Base-by-base conservation (phyloP, 53 echinoderm and acorn worm genomes). In the Glandiceps talaboti region DNA sequence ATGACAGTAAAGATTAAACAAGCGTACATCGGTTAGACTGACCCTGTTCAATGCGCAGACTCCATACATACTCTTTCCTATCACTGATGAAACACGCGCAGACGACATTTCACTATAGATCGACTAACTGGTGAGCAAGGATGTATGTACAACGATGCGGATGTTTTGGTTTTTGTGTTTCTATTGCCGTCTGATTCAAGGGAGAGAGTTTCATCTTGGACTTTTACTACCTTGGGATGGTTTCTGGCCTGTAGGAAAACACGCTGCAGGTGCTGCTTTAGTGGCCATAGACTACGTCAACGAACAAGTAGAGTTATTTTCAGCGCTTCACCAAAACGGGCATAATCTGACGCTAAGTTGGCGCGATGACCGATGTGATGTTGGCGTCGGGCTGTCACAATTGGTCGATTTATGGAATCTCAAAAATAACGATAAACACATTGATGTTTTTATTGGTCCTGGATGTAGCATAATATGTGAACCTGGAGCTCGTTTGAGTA, bases 171-270 rank as follows among this genome's bases (percentile, higher is more conserved):
- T 45, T 6, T 20, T 45, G 64, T 45, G 64, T 45, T 45, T 45
- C 20, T 45, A 20, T 45, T 45, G 6, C 64, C 64, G 64, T 12
- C 64, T 45, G 64, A 45, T 20, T 6, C 6, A 12, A 12, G 79
- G 79, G 14, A 78, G 32, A 27, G 33, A 32, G 25, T 31, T 78
- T 32, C 79, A 32, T 32, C 79, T 78, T 32, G 79, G 79, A 30
- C 31, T 78, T 30, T n/a, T 78, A 1, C 32, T 78, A 31, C 79
- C 79, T 0, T 78, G 79, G 79, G 79, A 78, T n/a, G 79, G 79
- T 32, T 78, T 78, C 27, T 78, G 79, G 79, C 79, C 79, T 0
- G 79, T 78, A 6, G 79, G 79, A 20, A 20, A 78, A 32, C 79
- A 32, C 32, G 26, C 79, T 32, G 79, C 32, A 30, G 79, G 79